A percentile compares a stretch with the other conserved stretches of the same genome.
Evolutionary conservation across 2,113 vertebrate genomes (phyloP).

Genomic region (Hemiprocne comata): DNA sequence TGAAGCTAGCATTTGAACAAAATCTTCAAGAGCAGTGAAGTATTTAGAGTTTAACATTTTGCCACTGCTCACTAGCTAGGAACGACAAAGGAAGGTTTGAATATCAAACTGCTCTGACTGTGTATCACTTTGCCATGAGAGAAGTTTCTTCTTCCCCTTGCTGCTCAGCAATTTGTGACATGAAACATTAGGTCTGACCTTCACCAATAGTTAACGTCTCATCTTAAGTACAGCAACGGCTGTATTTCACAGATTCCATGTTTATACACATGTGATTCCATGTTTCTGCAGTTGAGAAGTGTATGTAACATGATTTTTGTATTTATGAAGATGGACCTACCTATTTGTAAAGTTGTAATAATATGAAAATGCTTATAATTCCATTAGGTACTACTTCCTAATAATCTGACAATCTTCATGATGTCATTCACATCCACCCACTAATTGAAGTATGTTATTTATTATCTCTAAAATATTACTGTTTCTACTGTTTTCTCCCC

Average conservation of each 20-base stretch:
- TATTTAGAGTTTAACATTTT: background rate
- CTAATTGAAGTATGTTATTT: background rate
- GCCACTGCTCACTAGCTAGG: background rate
- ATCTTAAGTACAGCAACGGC: background rate
- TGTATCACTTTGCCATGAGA: background rate
- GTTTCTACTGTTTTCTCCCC: background rate
- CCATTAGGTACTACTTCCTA: background rate
- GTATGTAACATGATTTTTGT: background rate
- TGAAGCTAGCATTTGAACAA: background rate
- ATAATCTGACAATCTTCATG: background rate
- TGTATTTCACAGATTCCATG: background rate
- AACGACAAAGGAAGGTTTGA: background rate
- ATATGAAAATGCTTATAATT: background rate
- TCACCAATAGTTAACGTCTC: background rate
- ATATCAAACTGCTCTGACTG: background rate
- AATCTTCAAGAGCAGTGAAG: background rate
- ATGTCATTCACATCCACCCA: background rate
- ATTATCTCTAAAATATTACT: background rate
- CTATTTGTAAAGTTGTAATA: background rate
- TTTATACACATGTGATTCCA: background rate
- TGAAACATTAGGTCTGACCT: background rate
- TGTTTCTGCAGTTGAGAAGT: background rate
- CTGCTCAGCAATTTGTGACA: background rate
- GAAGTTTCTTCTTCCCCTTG: background rate
- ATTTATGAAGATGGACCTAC: background rate